phyloP scores from a whole-genome alignment of 2,113 vertebrate species.

The Percina caprodes region DNA sequence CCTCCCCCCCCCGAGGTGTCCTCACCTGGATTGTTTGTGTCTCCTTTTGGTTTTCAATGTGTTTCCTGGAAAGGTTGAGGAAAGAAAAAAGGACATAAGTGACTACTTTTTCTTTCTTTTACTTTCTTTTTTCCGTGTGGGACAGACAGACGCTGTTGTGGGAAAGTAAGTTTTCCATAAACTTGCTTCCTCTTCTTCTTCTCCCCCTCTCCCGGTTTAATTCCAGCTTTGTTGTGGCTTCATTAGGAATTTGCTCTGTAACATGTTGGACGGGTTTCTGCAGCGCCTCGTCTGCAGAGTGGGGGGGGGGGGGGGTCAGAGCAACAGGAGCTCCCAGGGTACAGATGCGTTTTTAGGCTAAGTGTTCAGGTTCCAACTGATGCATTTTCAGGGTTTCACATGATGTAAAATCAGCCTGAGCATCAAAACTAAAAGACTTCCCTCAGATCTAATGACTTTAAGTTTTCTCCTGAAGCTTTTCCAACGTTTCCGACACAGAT shows the following conservation, averaged over 20 bases:
- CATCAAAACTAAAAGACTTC: no score
- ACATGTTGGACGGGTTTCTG: slow-evolving; percentile 25
- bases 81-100: slow-evolving; percentile 33
- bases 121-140: slow-evolving; percentile 35
- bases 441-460: no score
- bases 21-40: slow-evolving; percentile 22
- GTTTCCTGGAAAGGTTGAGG: slow-evolving; percentile 74
- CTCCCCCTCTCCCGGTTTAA: not conserved
- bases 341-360: no score
- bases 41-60: slow-evolving; percentile 49
- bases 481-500: no score
- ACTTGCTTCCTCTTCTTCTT: not conserved
- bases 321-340: no score
- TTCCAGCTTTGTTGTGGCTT: slow-evolving; percentile 3
- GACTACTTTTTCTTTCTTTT: not conserved
- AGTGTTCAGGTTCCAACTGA: no score
- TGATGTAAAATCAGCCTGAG: no score
- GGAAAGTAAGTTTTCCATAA: slow-evolving; percentile 72
- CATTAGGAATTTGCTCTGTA: not conserved
- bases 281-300: not conserved
- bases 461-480: no score
- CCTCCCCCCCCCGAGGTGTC: not conserved
- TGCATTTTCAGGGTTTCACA: no score
- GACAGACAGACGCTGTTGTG: slow-evolving; percentile 47
- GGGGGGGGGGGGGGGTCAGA: no score